A percentile compares a stretch with the other conserved stretches of the same genome.
phyloP scores from a whole-genome alignment of 2,888 invertebrate species.

The Andrena chrysosceles region DNA sequence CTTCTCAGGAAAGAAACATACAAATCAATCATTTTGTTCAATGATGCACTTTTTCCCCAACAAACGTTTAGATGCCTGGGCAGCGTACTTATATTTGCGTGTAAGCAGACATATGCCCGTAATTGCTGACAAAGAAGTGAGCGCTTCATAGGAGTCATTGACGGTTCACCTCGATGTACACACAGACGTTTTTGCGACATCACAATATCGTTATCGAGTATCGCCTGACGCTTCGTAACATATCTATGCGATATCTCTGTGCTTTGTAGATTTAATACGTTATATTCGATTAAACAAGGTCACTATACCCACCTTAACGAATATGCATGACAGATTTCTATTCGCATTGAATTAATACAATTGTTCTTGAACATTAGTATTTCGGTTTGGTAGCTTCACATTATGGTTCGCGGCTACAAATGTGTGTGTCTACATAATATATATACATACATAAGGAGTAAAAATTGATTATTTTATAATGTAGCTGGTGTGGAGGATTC shows the following conservation, averaged over 20 bases:
- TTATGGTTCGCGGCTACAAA: no score
- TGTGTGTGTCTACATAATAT: no score
- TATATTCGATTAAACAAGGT: no score
- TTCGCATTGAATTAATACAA: no score
- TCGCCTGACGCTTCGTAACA: not conserved
- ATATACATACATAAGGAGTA: no score
- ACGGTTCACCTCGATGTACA: conserved; percentile 46
- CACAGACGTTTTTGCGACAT: not conserved
- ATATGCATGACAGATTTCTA: no score
- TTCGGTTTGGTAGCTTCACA: no score
- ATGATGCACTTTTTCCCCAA: not conserved
- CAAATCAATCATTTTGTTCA: not conserved
- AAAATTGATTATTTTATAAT: no score
- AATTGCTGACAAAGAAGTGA: not conserved
- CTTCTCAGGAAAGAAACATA: not conserved
- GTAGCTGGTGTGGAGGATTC: no score
- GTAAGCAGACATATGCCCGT: not conserved
- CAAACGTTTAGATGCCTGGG: not conserved
- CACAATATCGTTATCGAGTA: not conserved
- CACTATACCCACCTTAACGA: no score
- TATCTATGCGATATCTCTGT: not conserved
- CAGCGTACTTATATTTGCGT: conserved; percentile 9
- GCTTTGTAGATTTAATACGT: no score
- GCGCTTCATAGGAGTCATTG: conserved; percentile 31
- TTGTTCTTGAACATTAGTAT: no score